A percentile compares a stretch with the other conserved stretches of the same genome.
phyloP scores from a whole-genome alignment of 1,140 invertebrate species.

The Agrypnia vestita region DNA sequence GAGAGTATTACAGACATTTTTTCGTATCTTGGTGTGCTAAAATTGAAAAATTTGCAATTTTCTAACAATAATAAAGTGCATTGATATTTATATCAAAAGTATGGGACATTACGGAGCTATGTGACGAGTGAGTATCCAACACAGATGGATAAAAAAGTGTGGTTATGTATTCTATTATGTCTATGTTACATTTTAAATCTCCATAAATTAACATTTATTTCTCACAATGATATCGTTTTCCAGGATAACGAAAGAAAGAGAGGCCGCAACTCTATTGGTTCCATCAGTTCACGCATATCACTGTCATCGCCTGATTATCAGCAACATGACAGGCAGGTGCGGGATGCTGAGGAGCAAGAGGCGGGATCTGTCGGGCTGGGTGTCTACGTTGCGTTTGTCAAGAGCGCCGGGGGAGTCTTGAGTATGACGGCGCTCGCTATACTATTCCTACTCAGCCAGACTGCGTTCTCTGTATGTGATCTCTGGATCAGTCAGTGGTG shows the following conservation, averaged over 20 bases:
- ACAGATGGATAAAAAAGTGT: no score
- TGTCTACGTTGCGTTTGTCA: conserved; percentile 74
- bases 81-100: no score
- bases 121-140: no score
- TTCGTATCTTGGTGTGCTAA: no score
- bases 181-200: no score
- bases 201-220: not conserved
- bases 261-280: conserved; percentile 44
- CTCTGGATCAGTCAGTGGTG: conserved; percentile 70
- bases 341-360: conserved; percentile 64
- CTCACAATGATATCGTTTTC: not conserved
- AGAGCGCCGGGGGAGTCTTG: conserved; percentile 70
- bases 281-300: conserved; percentile 33
- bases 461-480: conserved; percentile 68
- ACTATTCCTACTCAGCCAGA: conserved; percentile 69
- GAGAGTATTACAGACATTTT: no score
- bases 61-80: no score
- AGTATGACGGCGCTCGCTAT: conserved; percentile 70
- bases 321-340: conserved; percentile 14
- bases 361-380: conserved; percentile 67
- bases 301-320: conserved; percentile 2
- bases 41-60: no score
- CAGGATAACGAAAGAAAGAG: conserved; percentile 31
- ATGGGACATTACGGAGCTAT: no score
- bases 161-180: no score